phyloP scores from a whole-genome alignment of 2,888 invertebrate genomes.

The Apomyelois bistriatella region DNA sequence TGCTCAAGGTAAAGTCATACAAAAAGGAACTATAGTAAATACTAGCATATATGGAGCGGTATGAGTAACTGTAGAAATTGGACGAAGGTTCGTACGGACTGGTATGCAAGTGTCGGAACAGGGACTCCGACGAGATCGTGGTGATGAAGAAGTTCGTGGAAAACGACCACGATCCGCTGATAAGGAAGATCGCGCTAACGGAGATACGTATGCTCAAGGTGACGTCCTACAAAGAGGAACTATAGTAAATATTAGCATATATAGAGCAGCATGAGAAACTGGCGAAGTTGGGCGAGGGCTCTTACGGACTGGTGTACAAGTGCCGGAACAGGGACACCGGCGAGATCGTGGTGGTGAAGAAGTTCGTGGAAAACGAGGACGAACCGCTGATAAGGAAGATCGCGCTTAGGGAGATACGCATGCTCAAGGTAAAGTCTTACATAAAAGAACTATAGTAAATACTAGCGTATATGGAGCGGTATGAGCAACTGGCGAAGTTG shows the following conservation, averaged over 20 bases:
- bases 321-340: conserved; percentile 97
- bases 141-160: conserved; percentile 98
- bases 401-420: conserved; percentile 94
- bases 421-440: conserved; percentile 87
- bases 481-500: conserved; percentile 95
- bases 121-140: conserved; percentile 95
- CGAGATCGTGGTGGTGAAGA: conserved; percentile 96
- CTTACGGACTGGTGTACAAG: conserved; percentile 97
- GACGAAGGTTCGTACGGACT: conserved; percentile 98
- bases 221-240: conserved; percentile 14
- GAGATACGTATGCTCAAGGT: conserved; percentile 98
- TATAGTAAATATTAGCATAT: no score
- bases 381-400: conserved; percentile 98
- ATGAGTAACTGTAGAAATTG: conserved; percentile 95
- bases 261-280: conserved; percentile 98
- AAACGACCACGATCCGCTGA: conserved; percentile 97
- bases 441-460: no score
- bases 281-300: conserved; percentile 96
- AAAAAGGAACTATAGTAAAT: no score
- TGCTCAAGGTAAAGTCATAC: conserved; percentile 87
- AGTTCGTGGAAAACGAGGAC: conserved; percentile 98
- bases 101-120: conserved; percentile 97
- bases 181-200: conserved; percentile 95
- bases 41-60: no score
- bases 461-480: conserved; percentile 96